These are phyloP conservation scores for Hololepta plana DNA, from an alignment of 2,888 invertebrate genomes.

Conservation along the genomic window DNA sequence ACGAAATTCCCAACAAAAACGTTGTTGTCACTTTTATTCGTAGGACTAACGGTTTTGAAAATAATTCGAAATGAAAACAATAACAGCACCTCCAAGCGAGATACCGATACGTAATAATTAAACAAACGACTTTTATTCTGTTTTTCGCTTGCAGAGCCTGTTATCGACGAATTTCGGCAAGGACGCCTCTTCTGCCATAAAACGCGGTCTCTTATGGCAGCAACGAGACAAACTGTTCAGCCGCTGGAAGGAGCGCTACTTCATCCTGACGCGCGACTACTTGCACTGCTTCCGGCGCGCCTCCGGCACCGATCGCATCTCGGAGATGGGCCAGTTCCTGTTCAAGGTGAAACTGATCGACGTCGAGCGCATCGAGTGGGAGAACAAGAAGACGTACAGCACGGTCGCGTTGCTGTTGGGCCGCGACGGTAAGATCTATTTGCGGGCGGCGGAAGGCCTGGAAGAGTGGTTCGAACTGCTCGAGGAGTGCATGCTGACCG, in stretches of 20 bases:
- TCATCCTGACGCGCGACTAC: constrained; percentile 45
- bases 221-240: constrained; percentile 44
- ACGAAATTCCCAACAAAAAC: no score
- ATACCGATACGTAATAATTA: no score
- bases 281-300: constrained; percentile 46
- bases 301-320: constrained; percentile 35
- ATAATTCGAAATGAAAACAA: no score
- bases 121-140: constrained; percentile 3
- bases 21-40: no score
- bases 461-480: constrained; percentile 48
- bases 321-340: constrained; percentile 48
- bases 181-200: constrained; percentile 37
- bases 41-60: no score
- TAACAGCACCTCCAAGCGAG: no score
- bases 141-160: constrained; percentile 21
- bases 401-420: constrained; percentile 36
- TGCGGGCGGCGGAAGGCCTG: constrained; percentile 33
- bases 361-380: constrained; percentile 46
- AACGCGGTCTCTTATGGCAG: constrained; percentile 44
- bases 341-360: constrained; percentile 45
- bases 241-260: constrained; percentile 48
- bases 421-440: constrained; percentile 28
- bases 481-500: constrained; percentile 43
- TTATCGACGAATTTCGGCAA: constrained; percentile 21
- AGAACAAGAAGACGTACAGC: constrained; percentile 43